A percentile compares a stretch with the other conserved stretches of the same genome.
phyloP scores from a whole-genome alignment of 2,888 invertebrate genomes.

The Sesamia inferens region DNA sequence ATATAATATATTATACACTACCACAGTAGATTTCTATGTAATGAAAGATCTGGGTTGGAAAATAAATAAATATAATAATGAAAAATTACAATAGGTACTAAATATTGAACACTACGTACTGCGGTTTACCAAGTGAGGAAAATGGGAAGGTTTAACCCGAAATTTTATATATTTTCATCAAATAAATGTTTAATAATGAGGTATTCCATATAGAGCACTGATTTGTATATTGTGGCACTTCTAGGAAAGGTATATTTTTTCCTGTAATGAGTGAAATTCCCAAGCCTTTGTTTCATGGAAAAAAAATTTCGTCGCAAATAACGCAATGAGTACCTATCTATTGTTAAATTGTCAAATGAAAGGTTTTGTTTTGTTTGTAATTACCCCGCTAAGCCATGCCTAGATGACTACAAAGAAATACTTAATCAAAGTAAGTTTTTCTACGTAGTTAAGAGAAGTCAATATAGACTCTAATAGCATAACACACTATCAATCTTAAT shows the following conservation, averaged over 20 bases:
- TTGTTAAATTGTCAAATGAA: not conserved
- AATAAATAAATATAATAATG: no score
- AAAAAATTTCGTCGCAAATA: not conserved
- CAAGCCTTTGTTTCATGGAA: not conserved
- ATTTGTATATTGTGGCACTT: not conserved
- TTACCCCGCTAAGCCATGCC: not conserved
- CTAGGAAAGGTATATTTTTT: not conserved
- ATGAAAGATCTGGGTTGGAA: no score
- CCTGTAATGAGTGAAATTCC: not conserved
- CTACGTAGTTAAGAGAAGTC: no score
- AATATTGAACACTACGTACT: not conserved
- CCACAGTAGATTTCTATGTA: no score
- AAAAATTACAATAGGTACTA: no score
- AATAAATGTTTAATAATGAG: no score
- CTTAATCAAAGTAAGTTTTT: not conserved
- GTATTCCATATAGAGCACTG: no score
- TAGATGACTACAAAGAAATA: not conserved
- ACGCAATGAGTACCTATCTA: not conserved
- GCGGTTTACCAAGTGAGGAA: conserved; percentile 1
- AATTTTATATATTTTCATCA: not conserved
- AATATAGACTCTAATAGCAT: no score
- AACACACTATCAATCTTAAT: no score
- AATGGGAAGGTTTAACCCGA: not conserved
- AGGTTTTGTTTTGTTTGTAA: not conserved
- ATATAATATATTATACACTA: no score